Percentiles rank a stretch among this genome's conserved stretches.
phyloP scores from a whole-genome alignment of 2,888 invertebrate species.

The Dynastes tityus region DNA sequence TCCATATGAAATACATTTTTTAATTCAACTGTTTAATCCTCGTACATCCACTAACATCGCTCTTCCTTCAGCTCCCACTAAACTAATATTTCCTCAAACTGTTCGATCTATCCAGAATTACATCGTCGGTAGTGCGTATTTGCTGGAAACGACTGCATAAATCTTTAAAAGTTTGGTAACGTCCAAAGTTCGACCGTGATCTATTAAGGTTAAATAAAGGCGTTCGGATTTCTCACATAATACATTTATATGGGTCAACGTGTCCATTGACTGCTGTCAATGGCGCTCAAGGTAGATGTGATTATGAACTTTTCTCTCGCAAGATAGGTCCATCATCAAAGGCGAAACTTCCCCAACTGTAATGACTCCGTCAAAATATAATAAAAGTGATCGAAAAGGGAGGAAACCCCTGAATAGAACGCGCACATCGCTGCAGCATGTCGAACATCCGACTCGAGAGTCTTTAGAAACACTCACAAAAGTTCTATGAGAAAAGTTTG shows the following conservation, averaged over 20 bases:
- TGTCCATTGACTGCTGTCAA: constrained; percentile 46
- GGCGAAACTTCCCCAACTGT: constrained; percentile 39
- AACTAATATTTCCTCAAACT: neutral
- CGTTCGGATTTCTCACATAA: constrained; percentile 37
- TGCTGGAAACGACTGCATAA: constrained; percentile 20
- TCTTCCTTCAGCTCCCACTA: neutral
- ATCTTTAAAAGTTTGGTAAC: constrained; percentile 31
- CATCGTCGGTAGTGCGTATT: constrained; percentile 14
- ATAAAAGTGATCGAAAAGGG: constrained; percentile 45
- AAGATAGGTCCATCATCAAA: constrained; percentile 31
- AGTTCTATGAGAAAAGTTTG: constrained; percentile 52
- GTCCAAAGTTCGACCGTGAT: constrained; percentile 26
- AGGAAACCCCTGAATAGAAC: constrained; percentile 24
- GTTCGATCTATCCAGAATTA: constrained; percentile 1
- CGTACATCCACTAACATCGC: too few species aligned
- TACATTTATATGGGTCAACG: constrained; percentile 46
- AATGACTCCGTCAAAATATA: constrained; percentile 47
- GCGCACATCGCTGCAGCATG: constrained; percentile 38
- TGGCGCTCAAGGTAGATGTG: constrained; percentile 34
- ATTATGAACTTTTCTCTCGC: constrained; percentile 40
- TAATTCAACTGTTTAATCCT: too few species aligned
- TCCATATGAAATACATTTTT: too few species aligned
- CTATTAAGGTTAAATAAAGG: constrained; percentile 43
- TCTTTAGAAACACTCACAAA: constrained; percentile 49
- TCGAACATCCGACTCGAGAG: constrained; percentile 47